Evolutionary conservation across 2,888 invertebrate genomes (phyloP), one percentile per base, ranked within the genome.

Genomic region (Campoletis raptor): DNA sequence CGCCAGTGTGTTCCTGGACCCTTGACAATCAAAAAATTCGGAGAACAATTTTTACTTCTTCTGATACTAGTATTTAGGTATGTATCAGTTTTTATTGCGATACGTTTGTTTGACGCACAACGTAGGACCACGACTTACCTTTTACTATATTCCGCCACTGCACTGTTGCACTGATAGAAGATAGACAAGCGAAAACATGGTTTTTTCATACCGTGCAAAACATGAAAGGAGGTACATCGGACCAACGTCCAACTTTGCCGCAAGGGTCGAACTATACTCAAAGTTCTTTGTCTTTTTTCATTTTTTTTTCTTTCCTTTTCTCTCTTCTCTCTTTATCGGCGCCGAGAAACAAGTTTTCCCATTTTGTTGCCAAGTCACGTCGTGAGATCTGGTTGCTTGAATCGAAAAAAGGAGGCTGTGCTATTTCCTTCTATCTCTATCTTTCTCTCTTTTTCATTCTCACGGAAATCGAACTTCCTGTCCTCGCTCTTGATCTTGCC

Each of bases 361-460:
- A 88, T 89, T 90, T 90, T 81, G 89, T 87, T 89, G 89, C 90
- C 91, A 89, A 88, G 90, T 91, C 92, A 92, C 92, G 91, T 92
- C 89, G 89, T 81, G 85, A 86, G 88, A 89, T 90, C 88, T 88
- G 84, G 85, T 85, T 85, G 88, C 82, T 88, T 79, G 83, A 86
- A 89, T 81, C 85, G 84, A 88, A 89, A 89, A 79, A 85, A 87
- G 76, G 77, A 74, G 83, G 81, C 78, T 85, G 73, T 45, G 54
- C 81, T 76, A 80, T 76, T 81, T 85, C 77, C 81, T 85, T 77
- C 79, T 52, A 80, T 76, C 72, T 78, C 73, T 24, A 69, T 78
- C 72, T 54, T 9, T n/a, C 57, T 70, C 24, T 66, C 69, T 77
- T 72, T 81, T 66, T 80, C 79, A 45, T 87, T 70, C 52, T 57